Evolutionary conservation across 2,113 vertebrate genomes (phyloP), one percentile per base, ranked within the genome.

Genomic region (Peromyscus leucopus): DNA sequence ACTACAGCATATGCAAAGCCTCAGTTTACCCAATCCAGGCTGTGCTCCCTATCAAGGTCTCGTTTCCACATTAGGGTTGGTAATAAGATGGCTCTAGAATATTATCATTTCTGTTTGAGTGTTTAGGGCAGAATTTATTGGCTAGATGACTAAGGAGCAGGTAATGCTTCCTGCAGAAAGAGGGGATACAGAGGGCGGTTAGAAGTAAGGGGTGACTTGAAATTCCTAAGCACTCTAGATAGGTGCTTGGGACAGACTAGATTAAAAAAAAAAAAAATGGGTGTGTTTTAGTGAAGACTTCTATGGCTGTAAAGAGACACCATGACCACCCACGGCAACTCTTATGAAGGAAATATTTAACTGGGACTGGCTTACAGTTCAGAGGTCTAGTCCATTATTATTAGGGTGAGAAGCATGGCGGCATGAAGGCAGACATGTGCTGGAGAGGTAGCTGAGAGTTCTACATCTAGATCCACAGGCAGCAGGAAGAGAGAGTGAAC

Each of bases 61-160:
- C 80, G 5, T 80, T 97, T 93, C 33, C 69, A 96, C 48, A 87
- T 79, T 22, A 74, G 57, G 46, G 87, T 71, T 63, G 31, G 93
- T 95, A 97, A 84, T 46, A 91, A 91, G 48, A 91, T 19, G 48
- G n/a, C 75, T 95, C 65, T 24, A 92, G 89, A 90, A 61, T 57
- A 89, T 94, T 84, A 67, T 80, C 36, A 51, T 90, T 97, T 97
- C 90, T 93, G 51, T 69, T 92, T 83, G 84, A 71, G 16, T 86
- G 59, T 86, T 80, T 95, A 92, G 63, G 57, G 48, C 26, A 69
- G 71, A 55, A 87, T 87, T 65, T 79, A 28, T 79, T 79, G 61
- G 51, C 15, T 75, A 79, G 55, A 86, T 48, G 21, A 55, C 94
- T 71, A 89, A 92, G 84, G 39, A 93, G 7, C 42, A 90, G 71